phyloP scores from a whole-genome alignment of 2,888 invertebrate species.

The Caenorhabditis sp. region DNA sequence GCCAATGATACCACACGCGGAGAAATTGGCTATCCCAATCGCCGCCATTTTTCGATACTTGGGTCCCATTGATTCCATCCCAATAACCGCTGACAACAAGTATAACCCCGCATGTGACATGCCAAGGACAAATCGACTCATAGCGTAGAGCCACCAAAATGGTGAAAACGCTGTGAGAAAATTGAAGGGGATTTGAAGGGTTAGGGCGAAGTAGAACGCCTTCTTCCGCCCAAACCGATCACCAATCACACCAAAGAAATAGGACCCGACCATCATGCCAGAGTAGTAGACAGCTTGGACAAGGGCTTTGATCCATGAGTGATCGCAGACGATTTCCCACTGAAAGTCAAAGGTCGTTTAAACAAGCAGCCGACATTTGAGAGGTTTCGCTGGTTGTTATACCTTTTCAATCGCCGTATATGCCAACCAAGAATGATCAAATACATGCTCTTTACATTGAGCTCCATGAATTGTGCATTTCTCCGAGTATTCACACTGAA shows the following conservation, averaged over 20 bases:
- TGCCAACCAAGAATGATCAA: slow-evolving; percentile 56
- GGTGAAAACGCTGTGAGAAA: slow-evolving; percentile 80
- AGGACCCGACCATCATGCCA: slow-evolving; percentile 70
- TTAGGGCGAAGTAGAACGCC: slow-evolving; percentile 81
- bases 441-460: slow-evolving; percentile 52
- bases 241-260: slow-evolving; percentile 69
- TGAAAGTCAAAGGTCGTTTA: too few species aligned
- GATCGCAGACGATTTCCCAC: slow-evolving; percentile 69
- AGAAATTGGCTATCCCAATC: slow-evolving; percentile 72
- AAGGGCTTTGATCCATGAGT: slow-evolving; percentile 61
- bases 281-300: slow-evolving; percentile 69
- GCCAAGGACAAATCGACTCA: slow-evolving; percentile 80
- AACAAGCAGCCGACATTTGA: not conserved
- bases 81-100: slow-evolving; percentile 80
- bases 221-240: slow-evolving; percentile 81
- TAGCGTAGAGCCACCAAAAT: slow-evolving; percentile 79
- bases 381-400: slow-evolving; percentile 7
- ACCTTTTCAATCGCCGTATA: slow-evolving; percentile 65
- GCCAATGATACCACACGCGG: slow-evolving; percentile 70
- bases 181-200: slow-evolving; percentile 80
- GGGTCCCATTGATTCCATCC: slow-evolving; percentile 73
- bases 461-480: slow-evolving; percentile 18
- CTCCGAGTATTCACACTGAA: slow-evolving; percentile 42
- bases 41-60: slow-evolving; percentile 72
- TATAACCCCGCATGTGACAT: slow-evolving; percentile 84